Conservation (phyloP, 2,797 vertebrate species). For the Pantherophis vulpinus region DNA sequence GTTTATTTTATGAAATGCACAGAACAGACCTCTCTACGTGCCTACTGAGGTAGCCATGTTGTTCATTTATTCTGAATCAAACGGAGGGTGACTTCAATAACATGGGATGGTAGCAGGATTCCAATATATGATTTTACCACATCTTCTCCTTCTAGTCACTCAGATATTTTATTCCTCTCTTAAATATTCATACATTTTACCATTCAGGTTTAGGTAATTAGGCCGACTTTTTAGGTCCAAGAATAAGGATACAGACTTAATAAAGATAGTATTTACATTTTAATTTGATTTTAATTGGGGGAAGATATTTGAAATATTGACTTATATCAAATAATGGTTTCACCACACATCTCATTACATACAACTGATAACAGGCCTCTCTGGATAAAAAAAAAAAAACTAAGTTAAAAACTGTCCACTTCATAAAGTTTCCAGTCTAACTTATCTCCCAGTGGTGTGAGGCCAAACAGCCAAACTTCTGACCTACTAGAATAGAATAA, state of each 20-base stretch:
- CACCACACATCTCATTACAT: background rate
- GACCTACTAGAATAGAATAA: too few species aligned
- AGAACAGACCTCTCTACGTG: background rate
- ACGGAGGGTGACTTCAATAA: background rate
- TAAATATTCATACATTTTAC: conserved; percentile 37
- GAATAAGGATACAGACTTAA: background rate
- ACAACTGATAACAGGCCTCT: background rate
- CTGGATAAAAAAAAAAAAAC: background rate
- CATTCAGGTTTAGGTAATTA: background rate
- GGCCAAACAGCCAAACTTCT: background rate
- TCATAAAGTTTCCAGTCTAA: background rate
- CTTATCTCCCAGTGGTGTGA: background rate
- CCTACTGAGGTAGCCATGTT: background rate
- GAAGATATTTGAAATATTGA: background rate
- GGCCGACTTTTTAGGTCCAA: background rate
- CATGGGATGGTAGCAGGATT: conserved; percentile 57
- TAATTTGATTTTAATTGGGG: background rate
- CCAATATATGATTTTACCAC: conserved; percentile 27
- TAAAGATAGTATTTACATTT: background rate
- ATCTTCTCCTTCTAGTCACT: background rate
- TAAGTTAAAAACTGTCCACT: background rate
- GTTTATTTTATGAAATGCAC: conserved; percentile 39
- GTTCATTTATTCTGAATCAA: background rate
- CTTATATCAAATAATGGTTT: background rate
- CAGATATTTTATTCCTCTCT: background rate